Conservation (phyloP, 2,888 invertebrate species). For the Entomobrya proxima region DNA sequence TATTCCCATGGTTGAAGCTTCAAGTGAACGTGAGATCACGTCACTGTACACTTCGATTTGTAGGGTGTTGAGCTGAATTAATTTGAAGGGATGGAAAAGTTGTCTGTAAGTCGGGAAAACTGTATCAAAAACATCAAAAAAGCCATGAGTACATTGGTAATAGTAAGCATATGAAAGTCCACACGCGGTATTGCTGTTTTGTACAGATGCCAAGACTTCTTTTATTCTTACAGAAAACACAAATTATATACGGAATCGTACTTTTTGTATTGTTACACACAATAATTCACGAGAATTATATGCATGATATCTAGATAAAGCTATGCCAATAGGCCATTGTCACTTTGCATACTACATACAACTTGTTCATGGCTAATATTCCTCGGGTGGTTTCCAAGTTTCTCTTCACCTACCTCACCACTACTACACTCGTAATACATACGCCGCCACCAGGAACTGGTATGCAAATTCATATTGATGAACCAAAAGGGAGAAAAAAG, state of each 20-base stretch:
- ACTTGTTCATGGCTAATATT: not conserved
- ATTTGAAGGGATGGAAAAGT: slow-evolving; percentile 65
- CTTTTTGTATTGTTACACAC: not conserved
- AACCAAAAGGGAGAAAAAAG: slow-evolving; percentile 13
- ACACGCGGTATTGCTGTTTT: not conserved
- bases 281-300: not conserved
- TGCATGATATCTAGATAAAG: not conserved
- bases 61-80: slow-evolving; percentile 71
- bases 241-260: not conserved
- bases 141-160: not conserved
- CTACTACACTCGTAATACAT: too few relatives aligned
- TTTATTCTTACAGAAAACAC: not conserved
- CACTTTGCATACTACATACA: not conserved
- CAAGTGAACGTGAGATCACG: slow-evolving; percentile 67
- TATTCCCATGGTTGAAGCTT: slow-evolving; percentile 58
- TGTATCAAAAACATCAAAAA: slow-evolving; percentile 34
- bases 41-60: slow-evolving; percentile 69
- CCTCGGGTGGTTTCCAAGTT: not conserved
- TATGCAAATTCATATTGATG: slow-evolving; percentile 25
- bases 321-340: too few relatives aligned
- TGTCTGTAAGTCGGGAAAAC: slow-evolving; percentile 40
- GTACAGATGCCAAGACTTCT: slow-evolving; percentile 7
- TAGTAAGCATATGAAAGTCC: not conserved
- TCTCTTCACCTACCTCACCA: too few relatives aligned
- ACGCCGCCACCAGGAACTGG: too few relatives aligned